Conservation (phyloP, 2,113 vertebrate genomes). For the Nyctibius bracteatus region DNA sequence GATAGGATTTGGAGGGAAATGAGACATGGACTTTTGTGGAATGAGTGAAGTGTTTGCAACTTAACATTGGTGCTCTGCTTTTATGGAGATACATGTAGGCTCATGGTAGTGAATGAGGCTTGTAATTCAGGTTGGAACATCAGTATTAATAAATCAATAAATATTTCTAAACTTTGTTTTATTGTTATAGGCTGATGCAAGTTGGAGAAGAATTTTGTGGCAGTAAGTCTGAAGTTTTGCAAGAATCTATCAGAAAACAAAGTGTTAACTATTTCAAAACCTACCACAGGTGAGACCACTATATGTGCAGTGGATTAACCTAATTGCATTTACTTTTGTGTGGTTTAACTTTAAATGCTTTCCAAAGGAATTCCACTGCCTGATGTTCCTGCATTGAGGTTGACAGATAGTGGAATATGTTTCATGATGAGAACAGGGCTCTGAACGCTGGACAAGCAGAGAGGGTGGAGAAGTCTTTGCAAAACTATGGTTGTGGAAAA, state of each 20-base stretch:
- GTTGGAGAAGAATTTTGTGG: slow-evolving; percentile 98
- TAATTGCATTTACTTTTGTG: neutral
- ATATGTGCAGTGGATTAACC: neutral
- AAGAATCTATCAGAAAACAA: slow-evolving; percentile 96
- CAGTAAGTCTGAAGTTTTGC: slow-evolving; percentile 95
- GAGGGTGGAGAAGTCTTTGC: neutral
- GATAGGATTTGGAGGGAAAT: neutral
- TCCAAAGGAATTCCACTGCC: neutral
- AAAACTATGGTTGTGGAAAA: neutral
- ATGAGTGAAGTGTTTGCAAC: neutral
- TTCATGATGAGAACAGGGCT: neutral
- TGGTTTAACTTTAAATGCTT: neutral
- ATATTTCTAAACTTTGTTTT: neutral
- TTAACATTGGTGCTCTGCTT: neutral
- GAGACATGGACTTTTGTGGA: neutral
- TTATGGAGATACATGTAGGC: neutral
- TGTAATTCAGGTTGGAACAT: neutral
- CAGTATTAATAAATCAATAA: neutral
- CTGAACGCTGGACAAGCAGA: neutral
- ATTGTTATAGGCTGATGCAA: slow-evolving; percentile 86
- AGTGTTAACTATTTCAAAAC: slow-evolving; percentile 99
- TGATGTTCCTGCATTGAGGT: neutral
- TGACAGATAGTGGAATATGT: neutral
- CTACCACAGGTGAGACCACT: slow-evolving; percentile 88
- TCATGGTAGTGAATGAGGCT: neutral